Evolutionary conservation across 2,113 vertebrate genomes (phyloP), one percentile per base, ranked within the genome.

Genomic region (Eleginops maclovinus): DNA sequence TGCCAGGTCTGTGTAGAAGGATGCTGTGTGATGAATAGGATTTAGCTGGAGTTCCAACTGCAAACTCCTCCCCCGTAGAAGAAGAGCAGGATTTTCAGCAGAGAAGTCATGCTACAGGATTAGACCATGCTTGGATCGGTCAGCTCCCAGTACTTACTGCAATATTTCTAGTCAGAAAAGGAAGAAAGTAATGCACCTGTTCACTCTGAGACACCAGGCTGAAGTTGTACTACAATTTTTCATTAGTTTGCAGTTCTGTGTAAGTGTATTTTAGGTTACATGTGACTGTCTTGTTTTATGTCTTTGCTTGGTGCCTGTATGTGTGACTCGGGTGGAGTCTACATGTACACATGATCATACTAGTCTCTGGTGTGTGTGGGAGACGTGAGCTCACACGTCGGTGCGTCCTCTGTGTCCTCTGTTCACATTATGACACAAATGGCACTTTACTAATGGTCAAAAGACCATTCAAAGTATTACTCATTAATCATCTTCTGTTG

Each of bases 21-120:
- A 80, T 86, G 88, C 87, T 88, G 87, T 75, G 83, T 87, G 88
- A 88, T 91, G 90, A 91, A 91, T 87, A 84, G 86, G 88, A 90
- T 92, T 92, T 89, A 89, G 69, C 83, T 26, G 83, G 81, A 62
- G 62, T 86, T 82, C 65, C 0, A 65, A 72, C 74, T 88, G 77
- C 79, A 78, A 84, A 82, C 31, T 31, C 46, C 31, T 7, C 77
- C 75, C 64, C 16, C 61, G 63, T 81, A 79, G 77, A 91, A 79
- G 79, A 91, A 73, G 86, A 84, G 90, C 64, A 67, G 87, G 86
- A 83, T 91, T 89, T 91, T 89, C 55, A 53, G 69, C 74, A 55
- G 84, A 61, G 82, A 79, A 92, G 85, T 87, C 88, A 81, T 85
- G 86, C 91, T 84, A 76, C 72, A 68, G 89, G 92, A 92, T 93